phyloP scores from a whole-genome alignment of 2,797 vertebrate species.

The Rachycentron canadum region DNA sequence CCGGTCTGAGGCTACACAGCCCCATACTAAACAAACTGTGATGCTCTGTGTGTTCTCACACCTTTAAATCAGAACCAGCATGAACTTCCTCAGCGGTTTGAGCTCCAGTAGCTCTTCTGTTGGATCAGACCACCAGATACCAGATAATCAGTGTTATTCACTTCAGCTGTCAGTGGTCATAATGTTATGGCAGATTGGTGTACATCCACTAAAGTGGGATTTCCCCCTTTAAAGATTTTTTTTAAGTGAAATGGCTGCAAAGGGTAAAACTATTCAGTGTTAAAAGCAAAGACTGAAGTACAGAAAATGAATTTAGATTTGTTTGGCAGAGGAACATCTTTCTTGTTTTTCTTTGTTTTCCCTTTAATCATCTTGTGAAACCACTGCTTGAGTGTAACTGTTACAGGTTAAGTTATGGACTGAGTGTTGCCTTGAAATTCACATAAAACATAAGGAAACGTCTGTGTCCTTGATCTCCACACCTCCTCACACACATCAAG shows the following conservation, averaged over 20 bases:
- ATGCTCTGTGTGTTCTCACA: too few relatives aligned
- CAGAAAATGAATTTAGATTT: neutral
- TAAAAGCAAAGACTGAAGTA: neutral
- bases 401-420: neutral
- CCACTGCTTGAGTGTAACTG: neutral
- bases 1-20: too few relatives aligned
- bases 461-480: neutral
- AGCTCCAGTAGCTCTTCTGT: too few relatives aligned
- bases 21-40: too few relatives aligned
- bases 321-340: neutral
- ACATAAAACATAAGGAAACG: neutral
- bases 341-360: neutral
- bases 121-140: too few relatives aligned
- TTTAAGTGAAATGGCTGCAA: neutral
- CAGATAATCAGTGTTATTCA: too few relatives aligned
- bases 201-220: neutral
- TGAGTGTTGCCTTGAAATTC: neutral
- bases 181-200: neutral
- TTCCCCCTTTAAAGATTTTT: neutral
- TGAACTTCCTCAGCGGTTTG: too few relatives aligned
- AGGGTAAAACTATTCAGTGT: neutral
- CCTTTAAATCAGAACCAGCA: too few relatives aligned
- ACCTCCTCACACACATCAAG: constrained; percentile 6
- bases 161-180: too few relatives aligned
- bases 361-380: neutral